These are phyloP conservation scores for Acanthornis magna DNA, from an alignment of 2,797 vertebrate species.

Conservation along the genomic window DNA sequence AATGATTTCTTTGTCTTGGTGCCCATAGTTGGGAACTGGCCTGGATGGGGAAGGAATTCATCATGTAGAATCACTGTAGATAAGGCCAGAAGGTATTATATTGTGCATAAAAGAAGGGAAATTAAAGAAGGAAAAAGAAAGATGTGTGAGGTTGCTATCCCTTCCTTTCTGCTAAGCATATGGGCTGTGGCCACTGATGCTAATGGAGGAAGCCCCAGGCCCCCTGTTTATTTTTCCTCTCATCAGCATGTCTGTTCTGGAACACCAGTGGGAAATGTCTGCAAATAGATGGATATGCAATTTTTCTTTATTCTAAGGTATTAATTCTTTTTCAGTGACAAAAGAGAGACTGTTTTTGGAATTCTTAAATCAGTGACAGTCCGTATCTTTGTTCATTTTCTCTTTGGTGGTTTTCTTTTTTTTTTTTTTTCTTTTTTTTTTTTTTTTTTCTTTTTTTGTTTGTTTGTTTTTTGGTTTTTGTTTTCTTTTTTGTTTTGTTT, in stretches of 20 bases:
- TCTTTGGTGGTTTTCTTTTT: background rate
- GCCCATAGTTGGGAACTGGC: background rate
- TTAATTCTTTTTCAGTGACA: background rate
- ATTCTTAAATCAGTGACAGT: background rate
- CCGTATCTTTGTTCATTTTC: background rate
- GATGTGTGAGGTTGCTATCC: background rate
- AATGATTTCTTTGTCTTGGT: background rate
- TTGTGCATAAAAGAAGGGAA: background rate
- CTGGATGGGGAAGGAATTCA: background rate
- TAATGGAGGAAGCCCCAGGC: background rate
- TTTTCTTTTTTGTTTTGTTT: too few species aligned
- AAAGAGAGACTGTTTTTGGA: background rate
- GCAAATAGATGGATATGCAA: background rate
- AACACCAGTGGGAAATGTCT: background rate
- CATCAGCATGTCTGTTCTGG: background rate
- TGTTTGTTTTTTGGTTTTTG: too few species aligned
- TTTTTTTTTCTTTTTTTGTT: too few species aligned
- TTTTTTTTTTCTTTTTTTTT: too few species aligned
- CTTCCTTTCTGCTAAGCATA: background rate
- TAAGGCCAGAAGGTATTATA: background rate
- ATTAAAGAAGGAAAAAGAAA: background rate
- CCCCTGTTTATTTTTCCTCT: background rate
- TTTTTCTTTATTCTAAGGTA: background rate
- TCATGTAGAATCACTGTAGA: background rate
- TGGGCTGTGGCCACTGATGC: background rate